These are phyloP conservation scores for Orthosia gothica DNA, from an alignment of 2,888 invertebrate genomes.

Conservation along the genomic window DNA sequence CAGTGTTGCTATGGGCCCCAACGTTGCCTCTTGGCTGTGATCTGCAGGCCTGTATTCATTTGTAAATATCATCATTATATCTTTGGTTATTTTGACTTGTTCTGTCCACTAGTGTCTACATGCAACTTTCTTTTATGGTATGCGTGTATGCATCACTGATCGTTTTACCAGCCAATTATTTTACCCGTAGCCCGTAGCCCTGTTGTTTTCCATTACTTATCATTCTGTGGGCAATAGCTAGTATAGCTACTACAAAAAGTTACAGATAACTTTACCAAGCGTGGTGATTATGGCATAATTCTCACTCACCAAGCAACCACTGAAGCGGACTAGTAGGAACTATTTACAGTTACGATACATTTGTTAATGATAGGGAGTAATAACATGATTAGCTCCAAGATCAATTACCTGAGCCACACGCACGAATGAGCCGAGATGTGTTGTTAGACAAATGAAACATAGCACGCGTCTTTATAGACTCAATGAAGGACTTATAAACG, in stretches of 20 bases:
- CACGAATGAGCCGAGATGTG: neutral
- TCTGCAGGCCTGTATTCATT: too few species aligned
- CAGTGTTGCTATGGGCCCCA: too few species aligned
- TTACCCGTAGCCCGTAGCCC: too few species aligned
- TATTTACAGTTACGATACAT: constrained; percentile 9
- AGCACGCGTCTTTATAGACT: neutral
- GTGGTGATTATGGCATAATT: neutral
- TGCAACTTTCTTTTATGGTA: too few species aligned
- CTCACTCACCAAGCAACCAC: neutral
- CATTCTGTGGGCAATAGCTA: neutral
- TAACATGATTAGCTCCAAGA: neutral
- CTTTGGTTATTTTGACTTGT: too few species aligned
- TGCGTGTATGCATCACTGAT: too few species aligned
- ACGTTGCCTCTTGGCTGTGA: too few species aligned
- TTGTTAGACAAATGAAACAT: neutral
- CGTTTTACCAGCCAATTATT: too few species aligned
- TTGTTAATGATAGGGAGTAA: constrained; percentile 4
- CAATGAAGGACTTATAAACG: too few species aligned
- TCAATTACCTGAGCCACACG: constrained; percentile 9
- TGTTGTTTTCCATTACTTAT: too few species aligned
- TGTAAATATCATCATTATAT: too few species aligned
- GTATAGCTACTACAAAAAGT: neutral
- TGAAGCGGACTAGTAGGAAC: neutral
- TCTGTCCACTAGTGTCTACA: too few species aligned
- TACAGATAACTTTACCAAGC: neutral